A percentile compares a stretch with the other conserved stretches of the same genome.
Evolutionary conservation across 2,113 vertebrate genomes (phyloP).

Genomic region (Phrynocephalus versicolor): DNA sequence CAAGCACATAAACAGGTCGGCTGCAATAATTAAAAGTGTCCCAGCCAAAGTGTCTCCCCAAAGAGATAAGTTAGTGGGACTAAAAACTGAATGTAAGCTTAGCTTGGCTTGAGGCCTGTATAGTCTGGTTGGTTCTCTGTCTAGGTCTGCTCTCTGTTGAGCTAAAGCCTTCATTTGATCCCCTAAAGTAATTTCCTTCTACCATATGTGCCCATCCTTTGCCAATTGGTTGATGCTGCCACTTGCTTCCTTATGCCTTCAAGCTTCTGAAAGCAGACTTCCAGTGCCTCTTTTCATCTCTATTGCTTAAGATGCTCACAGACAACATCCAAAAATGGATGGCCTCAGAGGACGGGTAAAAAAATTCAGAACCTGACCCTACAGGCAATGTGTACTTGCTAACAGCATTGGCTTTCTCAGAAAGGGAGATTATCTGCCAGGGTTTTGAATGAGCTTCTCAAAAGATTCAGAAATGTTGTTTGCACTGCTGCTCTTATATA

Average conservation of each 20-base stretch:
- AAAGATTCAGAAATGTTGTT: background rate
- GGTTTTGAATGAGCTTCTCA: background rate
- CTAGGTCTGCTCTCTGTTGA: background rate
- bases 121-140: background rate
- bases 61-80: background rate
- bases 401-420: background rate
- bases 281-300: background rate
- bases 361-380: background rate
- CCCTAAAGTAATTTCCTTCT: background rate
- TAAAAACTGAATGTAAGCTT: background rate
- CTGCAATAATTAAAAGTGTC: background rate
- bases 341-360: background rate
- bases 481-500: background rate
- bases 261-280: constrained; percentile 17
- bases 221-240: background rate
- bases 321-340: constrained; percentile 13
- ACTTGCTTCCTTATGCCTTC: background rate
- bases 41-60: background rate
- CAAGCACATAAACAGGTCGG: background rate
- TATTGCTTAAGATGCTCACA: background rate
- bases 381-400: background rate
- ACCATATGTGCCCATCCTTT: background rate
- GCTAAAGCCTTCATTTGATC: background rate
- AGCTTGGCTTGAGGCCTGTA: background rate
- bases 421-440: background rate